Evolutionary conservation across 2,888 invertebrate genomes (phyloP).

Genomic region (Drosophila putrida): DNA sequence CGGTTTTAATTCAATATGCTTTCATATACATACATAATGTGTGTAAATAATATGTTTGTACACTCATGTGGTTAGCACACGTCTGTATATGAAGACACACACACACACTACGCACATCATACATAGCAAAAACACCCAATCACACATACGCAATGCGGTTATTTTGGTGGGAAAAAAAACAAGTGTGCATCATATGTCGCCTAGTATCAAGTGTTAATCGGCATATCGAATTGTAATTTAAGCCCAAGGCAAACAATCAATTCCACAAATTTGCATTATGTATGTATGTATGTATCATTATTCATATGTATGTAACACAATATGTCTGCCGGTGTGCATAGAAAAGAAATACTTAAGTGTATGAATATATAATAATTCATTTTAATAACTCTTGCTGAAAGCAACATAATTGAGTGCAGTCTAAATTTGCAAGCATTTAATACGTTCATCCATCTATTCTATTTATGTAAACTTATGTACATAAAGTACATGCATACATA

Average conservation of each 20-base stretch:
- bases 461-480: slow-evolving; percentile 58
- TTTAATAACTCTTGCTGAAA: slow-evolving; percentile 1
- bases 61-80: slow-evolving; percentile 14
- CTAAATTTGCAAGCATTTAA: slow-evolving; percentile 35
- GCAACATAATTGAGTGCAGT: slow-evolving; percentile 8
- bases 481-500: slow-evolving; percentile 4
- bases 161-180: slow-evolving; percentile 59
- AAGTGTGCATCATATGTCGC: slow-evolving; percentile 7
- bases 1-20: slow-evolving; percentile 12
- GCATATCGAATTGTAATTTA: slow-evolving; percentile 1
- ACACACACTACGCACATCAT: slow-evolving; percentile 13
- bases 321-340: slow-evolving; percentile 36
- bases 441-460: slow-evolving; percentile 25
- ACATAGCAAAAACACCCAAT: slow-evolving; percentile 25
- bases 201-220: not conserved
- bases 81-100: not conserved
- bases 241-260: slow-evolving; percentile 16
- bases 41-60: slow-evolving; percentile 13
- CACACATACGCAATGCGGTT: slow-evolving; percentile 26
- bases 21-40: slow-evolving; percentile 2
- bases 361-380: not conserved
- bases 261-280: slow-evolving; percentile 12
- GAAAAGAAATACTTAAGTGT: not conserved
- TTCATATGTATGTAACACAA: slow-evolving; percentile 22
- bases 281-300: slow-evolving; percentile 14